A percentile compares a stretch with the other conserved stretches of the same genome.
phyloP scores from a whole-genome alignment of 2,797 vertebrate genomes.

The Ibycter americanus region DNA sequence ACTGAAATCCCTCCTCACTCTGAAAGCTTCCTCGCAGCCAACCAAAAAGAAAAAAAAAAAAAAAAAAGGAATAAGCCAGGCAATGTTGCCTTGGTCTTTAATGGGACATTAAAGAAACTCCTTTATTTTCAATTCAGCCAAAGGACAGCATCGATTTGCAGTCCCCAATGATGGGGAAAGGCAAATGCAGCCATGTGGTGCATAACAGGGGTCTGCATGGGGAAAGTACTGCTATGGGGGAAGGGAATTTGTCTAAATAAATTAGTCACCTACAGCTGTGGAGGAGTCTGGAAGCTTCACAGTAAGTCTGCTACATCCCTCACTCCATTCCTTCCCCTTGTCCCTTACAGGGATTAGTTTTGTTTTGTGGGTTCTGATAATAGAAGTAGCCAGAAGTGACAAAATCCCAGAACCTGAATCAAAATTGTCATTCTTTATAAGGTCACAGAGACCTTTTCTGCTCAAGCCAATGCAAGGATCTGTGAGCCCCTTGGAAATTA shows the following conservation, averaged over 20 bases:
- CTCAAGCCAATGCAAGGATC: accelerated
- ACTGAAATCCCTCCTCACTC: not conserved
- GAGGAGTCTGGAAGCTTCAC: not conserved
- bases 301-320: not conserved
- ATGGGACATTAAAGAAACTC: not conserved
- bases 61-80: not conserved
- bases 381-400: not conserved
- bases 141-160: not conserved
- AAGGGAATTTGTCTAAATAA: not conserved
- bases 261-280: not conserved
- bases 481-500: not conserved
- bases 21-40: not conserved
- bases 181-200: not conserved
- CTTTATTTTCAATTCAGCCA: not conserved
- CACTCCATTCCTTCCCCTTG: not conserved
- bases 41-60: not conserved
- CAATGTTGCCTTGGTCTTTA: not conserved
- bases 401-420: not conserved
- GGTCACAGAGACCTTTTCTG: accelerated
- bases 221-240: not conserved
- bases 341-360: not conserved
- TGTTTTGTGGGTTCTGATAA: not conserved
- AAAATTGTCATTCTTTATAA: not conserved
- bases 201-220: not conserved
- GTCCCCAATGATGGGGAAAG: not conserved